phyloP scores from a whole-genome alignment of 1,140 invertebrate species.

The Drosophila asahinai region DNA sequence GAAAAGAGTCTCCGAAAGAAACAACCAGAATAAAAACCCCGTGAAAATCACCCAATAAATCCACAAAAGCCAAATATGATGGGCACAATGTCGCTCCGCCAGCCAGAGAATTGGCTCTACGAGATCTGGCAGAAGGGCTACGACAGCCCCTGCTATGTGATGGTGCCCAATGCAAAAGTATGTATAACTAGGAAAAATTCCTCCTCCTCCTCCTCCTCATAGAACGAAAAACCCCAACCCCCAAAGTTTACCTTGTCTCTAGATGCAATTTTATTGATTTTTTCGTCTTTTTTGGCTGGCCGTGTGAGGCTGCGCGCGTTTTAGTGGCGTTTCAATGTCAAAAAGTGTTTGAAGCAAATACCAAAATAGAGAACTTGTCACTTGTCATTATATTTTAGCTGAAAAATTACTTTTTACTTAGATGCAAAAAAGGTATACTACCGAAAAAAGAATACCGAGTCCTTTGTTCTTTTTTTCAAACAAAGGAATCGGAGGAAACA shows the following conservation, averaged over 20 bases:
- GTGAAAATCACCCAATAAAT: slow-evolving; percentile 22
- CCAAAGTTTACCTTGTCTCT: slow-evolving; percentile 45
- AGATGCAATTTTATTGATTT: slow-evolving; percentile 79
- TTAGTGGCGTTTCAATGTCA: slow-evolving; percentile 51
- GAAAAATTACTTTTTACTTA: slow-evolving; percentile 8
- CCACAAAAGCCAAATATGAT: slow-evolving; percentile 69
- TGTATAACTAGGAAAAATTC: slow-evolving; percentile 71
- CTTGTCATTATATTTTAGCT: slow-evolving; percentile 29
- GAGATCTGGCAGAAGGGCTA: slow-evolving; percentile 88
- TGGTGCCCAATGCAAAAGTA: slow-evolving; percentile 88
- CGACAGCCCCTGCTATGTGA: slow-evolving; percentile 88
- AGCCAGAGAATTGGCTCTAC: slow-evolving; percentile 87
- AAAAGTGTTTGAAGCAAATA: slow-evolving; percentile 24
- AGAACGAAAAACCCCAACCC: slow-evolving; percentile 14
- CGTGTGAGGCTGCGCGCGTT: slow-evolving; percentile 51
- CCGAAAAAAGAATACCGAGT: not conserved
- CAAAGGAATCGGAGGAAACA: slow-evolving; percentile 7
- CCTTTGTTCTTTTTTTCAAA: slow-evolving; percentile 43
- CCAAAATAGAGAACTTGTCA: slow-evolving; percentile 14
- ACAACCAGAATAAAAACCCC: slow-evolving; percentile 26
- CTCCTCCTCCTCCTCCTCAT: not conserved
- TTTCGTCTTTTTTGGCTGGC: slow-evolving; percentile 20
- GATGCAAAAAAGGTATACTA: not conserved
- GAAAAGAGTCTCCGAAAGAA: slow-evolving; percentile 15
- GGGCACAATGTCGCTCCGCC: slow-evolving; percentile 82